Evolutionary conservation across 2,113 vertebrate genomes (phyloP), one percentile per base, ranked within the genome.

Genomic region (Ranitomeya variabilis): DNA sequence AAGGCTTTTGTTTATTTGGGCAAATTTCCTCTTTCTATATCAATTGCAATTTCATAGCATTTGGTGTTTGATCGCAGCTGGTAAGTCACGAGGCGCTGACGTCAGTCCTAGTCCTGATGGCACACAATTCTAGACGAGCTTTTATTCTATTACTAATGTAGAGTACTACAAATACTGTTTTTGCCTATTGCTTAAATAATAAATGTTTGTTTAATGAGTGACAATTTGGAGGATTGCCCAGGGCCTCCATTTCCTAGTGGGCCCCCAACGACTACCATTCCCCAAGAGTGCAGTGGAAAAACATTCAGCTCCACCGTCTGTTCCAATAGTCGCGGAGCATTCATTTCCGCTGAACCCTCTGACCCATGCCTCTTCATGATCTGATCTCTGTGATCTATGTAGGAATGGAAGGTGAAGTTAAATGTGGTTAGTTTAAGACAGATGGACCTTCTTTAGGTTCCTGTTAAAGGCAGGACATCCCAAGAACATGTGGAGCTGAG

Each of bases 41-140:
- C 59, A 64, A 54, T 80, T 79, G 59, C 66, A 87, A 60, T 82
- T 71, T 82, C 66, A 37, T 60, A 60, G 79, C 31, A 31, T 23
- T 74, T 52, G 66, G 52, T 7, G 59, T 74, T 23, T 59, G 26
- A 71, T 15, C 66, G n/a, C 86, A 87, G 86, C 86, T 87, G 86
- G 79, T 18, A 76, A 87, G 69, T 82, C 66, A 73, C n/a, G 8
- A 23, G 79, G 54, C 23, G 6, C 66, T 51, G 79, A 81, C 86
- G 57, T 87, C 77, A 87, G 67, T 59, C 10, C 8, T 15, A 78
- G 45, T 51, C 45, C 19, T 87, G 86, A 71, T 15, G 62, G 19
- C 54, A 26, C 37, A 80, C 45, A 80, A 87, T 87, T 81, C n/a
- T n/a, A 81, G 60, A 3, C 15, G 4, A n/a, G 45, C 9, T 52